phyloP scores from a whole-genome alignment of 2,113 vertebrate genomes.

The Lates calcarifer region DNA sequence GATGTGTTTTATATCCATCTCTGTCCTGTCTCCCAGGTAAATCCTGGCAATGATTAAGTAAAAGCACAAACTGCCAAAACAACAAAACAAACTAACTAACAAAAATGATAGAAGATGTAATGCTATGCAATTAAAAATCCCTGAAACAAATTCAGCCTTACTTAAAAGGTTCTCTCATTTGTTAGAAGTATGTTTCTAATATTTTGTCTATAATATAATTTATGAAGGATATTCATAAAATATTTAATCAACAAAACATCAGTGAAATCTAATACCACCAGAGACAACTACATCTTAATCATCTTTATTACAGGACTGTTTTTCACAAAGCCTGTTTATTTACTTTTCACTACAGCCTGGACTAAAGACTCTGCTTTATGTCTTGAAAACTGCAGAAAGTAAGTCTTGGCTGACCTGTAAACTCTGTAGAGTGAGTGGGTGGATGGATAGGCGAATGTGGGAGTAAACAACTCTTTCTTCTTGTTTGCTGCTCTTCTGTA shows the following conservation, averaged over 20 bases:
- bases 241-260: background rate
- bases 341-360: conserved; percentile 2
- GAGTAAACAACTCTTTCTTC: conserved; percentile 51
- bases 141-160: background rate
- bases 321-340: background rate
- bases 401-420: conserved; percentile 65
- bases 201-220: background rate
- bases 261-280: background rate
- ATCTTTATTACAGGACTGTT: background rate
- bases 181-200: background rate
- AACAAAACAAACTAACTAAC: background rate
- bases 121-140: background rate
- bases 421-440: conserved; percentile 59
- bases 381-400: conserved; percentile 48
- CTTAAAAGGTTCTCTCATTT: background rate
- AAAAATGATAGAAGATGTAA: background rate
- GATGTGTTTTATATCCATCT: background rate
- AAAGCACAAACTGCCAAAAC: conserved; percentile 16
- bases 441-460: conserved; percentile 58
- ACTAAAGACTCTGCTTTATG: conserved; percentile 27
- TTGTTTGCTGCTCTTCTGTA: conserved; percentile 31
- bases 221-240: background rate
- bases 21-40: conserved; percentile 5
- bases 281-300: conserved; percentile 2
- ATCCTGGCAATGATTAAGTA: conserved; percentile 12